Conservation (phyloP, 2,888 invertebrate species). For the Sphaeridia pumilis region DNA sequence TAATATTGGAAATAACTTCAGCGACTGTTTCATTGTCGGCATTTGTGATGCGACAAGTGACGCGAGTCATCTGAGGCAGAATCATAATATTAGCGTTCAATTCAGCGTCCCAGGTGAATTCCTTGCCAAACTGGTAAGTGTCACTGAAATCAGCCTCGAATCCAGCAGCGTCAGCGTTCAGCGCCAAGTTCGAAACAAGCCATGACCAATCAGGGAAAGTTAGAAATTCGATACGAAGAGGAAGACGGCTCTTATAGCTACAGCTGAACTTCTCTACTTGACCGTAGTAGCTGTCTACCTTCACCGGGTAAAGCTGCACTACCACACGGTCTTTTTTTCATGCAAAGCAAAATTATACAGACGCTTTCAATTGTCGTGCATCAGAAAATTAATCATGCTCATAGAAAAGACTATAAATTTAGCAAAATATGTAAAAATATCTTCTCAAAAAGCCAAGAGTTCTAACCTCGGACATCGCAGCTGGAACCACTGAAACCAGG, state of each 20-base stretch:
- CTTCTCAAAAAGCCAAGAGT: neutral
- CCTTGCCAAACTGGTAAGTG: constrained; percentile 10
- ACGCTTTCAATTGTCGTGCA: neutral
- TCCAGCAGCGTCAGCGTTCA: neutral
- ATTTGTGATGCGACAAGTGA: constrained; percentile 39
- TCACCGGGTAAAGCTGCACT: constrained; percentile 45
- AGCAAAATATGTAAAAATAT: neutral
- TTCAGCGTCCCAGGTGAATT: constrained; percentile 18
- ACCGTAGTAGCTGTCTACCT: constrained; percentile 41
- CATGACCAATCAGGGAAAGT: constrained; percentile 29
- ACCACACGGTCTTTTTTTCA: constrained; percentile 39
- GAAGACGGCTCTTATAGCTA: constrained; percentile 43
- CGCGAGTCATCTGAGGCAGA: constrained; percentile 37
- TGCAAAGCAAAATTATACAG: neutral
- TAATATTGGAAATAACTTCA: constrained; percentile 38
- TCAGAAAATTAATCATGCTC: neutral
- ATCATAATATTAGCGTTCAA: constrained; percentile 29
- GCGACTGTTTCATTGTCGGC: constrained; percentile 38
- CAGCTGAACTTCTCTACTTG: constrained; percentile 43
- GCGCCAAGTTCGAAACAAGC: constrained; percentile 14
- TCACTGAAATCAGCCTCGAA: neutral
- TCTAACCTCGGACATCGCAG: constrained; percentile 49
- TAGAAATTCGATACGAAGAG: constrained; percentile 41
- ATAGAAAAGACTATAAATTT: neutral
- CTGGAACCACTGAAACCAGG: constrained; percentile 56